Percentiles rank a stretch among this genome's conserved stretches.
These are phyloP conservation scores for Zophobas atratus DNA, from an alignment of 1,140 invertebrate species.

Conservation along the genomic window DNA sequence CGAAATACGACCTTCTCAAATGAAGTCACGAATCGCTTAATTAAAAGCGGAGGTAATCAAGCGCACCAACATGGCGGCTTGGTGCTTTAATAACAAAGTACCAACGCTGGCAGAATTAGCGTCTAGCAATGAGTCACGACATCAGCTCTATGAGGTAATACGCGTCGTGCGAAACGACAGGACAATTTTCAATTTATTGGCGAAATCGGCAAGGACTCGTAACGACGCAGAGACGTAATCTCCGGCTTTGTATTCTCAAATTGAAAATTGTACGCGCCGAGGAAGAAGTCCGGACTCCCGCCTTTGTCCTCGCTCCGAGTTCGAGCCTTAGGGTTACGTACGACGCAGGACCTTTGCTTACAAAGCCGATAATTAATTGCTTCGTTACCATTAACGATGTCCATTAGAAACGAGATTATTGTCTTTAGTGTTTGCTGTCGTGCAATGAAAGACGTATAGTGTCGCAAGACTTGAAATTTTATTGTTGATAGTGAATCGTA, in stretches of 20 bases:
- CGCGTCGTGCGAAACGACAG: slow-evolving; percentile 36
- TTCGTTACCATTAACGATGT: slow-evolving; percentile 4
- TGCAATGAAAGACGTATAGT: neutral
- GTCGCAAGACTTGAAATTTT: no score
- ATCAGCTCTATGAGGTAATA: slow-evolving; percentile 14
- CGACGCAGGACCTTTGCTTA: neutral
- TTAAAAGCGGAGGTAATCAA: slow-evolving; percentile 43
- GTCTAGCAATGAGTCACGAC: slow-evolving; percentile 34
- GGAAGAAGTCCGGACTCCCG: neutral
- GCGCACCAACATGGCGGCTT: slow-evolving; percentile 31
- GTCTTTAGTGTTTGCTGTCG: neutral
- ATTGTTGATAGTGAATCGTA: neutral
- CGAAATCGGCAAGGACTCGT: slow-evolving; percentile 24
- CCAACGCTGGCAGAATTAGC: slow-evolving; percentile 20
- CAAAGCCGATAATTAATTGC: slow-evolving; percentile 13
- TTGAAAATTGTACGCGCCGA: slow-evolving; percentile 7
- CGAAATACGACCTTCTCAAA: slow-evolving; percentile 10
- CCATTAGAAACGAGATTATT: slow-evolving; percentile 5
- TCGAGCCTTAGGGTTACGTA: neutral
- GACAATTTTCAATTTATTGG: slow-evolving; percentile 42
- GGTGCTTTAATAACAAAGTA: slow-evolving; percentile 36
- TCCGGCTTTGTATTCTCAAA: slow-evolving; percentile 21
- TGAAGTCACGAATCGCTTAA: slow-evolving; percentile 44
- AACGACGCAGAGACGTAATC: slow-evolving; percentile 7
- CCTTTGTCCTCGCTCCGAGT: neutral